These are phyloP conservation scores for Augochlorella aurata DNA, from an alignment of 2,888 invertebrate genomes.

Conservation along the genomic window DNA sequence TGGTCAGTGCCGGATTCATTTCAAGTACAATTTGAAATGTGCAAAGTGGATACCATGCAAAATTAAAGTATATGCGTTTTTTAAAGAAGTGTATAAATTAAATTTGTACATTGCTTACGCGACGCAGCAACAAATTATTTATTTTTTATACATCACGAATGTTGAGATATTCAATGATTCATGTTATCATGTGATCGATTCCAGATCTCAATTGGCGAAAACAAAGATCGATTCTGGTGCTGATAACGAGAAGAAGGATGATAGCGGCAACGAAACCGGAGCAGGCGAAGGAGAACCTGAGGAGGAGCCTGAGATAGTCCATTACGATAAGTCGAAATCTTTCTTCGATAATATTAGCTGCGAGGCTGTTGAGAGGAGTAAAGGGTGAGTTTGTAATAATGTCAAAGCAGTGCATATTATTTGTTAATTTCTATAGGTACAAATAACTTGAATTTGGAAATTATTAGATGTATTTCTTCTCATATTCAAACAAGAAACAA, in stretches of 20 bases:
- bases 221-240: slow-evolving; percentile 88
- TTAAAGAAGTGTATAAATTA: slow-evolving; percentile 58
- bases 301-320: slow-evolving; percentile 86
- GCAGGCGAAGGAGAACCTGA: slow-evolving; percentile 92
- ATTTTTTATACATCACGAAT: background rate
- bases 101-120: slow-evolving; percentile 70
- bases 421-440: background rate
- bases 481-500: too few relatives aligned
- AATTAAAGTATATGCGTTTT: slow-evolving; percentile 66
- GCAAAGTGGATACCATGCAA: slow-evolving; percentile 78
- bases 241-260: slow-evolving; percentile 90
- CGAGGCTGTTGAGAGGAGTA: slow-evolving; percentile 95
- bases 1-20: slow-evolving; percentile 76
- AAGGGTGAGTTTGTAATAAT: slow-evolving; percentile 82
- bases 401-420: background rate
- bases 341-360: slow-evolving; percentile 99
- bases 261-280: slow-evolving; percentile 94
- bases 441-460: background rate
- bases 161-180: background rate
- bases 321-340: slow-evolving; percentile 97
- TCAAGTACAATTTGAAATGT: slow-evolving; percentile 71
- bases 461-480: too few relatives aligned
- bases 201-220: slow-evolving; percentile 90
- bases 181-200: slow-evolving; percentile 13
- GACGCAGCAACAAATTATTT: slow-evolving; percentile 67